Percentiles rank a stretch among this genome's conserved stretches.
phyloP scores from a whole-genome alignment of 2,888 invertebrate species.

The Geophilus truncorum region DNA sequence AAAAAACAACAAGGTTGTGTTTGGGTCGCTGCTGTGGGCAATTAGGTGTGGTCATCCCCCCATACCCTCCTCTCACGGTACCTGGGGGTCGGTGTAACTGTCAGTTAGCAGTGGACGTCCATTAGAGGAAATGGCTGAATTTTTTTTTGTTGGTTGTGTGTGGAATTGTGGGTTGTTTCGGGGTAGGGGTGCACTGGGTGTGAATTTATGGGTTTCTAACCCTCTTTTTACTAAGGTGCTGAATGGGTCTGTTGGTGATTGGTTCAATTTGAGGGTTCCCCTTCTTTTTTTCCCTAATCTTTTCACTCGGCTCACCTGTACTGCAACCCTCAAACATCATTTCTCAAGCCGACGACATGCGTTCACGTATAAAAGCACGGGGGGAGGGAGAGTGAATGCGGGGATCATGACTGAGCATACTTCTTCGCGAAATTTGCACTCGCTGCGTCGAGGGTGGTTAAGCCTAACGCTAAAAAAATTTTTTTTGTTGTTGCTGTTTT shows the following conservation, averaged over 20 bases:
- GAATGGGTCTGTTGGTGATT: neutral
- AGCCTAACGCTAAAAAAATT: neutral
- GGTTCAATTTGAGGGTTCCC: neutral
- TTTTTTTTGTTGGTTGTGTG: neutral
- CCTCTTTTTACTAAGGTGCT: neutral
- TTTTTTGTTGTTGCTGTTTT: neutral
- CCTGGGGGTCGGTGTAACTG: neutral
- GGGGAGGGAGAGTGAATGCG: neutral
- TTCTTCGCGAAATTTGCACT: neutral
- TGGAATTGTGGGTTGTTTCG: neutral
- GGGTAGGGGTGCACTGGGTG: neutral
- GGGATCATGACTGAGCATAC: neutral
- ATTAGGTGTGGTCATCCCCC: neutral
- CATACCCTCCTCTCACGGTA: neutral
- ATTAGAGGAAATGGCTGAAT: neutral
- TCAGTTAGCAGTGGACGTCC: neutral
- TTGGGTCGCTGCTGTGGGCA: neutral
- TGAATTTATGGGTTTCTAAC: neutral
- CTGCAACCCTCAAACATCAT: neutral
- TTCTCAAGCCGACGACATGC: slow-evolving; percentile 10
- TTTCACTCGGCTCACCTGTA: slow-evolving; percentile 1
- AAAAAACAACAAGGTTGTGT: neutral
- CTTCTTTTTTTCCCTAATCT: neutral
- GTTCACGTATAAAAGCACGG: neutral
- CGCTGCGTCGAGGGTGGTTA: neutral